A percentile compares a stretch with the other conserved stretches of the same genome.
Conservation (phyloP, 53 echinoderm and acorn worm species). For the Paelopatides confundens region DNA sequence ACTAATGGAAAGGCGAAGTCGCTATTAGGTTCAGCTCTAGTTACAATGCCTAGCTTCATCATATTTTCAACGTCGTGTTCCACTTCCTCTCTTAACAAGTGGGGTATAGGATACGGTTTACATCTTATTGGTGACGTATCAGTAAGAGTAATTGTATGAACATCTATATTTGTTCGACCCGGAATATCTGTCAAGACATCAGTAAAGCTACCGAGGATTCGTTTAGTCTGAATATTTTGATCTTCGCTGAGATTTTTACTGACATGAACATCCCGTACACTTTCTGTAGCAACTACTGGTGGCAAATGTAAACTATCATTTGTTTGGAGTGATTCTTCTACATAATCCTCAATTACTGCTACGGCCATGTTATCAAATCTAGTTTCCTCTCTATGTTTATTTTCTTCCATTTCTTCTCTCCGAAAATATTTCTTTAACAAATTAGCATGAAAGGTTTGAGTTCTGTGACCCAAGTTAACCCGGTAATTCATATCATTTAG, state of each 20-base stretch:
- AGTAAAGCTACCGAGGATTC: too few relatives aligned
- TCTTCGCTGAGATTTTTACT: too few relatives aligned
- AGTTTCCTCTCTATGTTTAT: too few relatives aligned
- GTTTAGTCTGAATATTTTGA: too few relatives aligned
- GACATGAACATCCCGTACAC: too few relatives aligned
- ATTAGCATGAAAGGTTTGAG: slow-evolving; percentile 49
- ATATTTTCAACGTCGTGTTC: slow-evolving; percentile 53
- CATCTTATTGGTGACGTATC: slow-evolving; percentile 56
- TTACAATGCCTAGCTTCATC: slow-evolving; percentile 51
- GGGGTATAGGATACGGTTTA: slow-evolving; percentile 63
- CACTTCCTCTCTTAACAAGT: slow-evolving; percentile 53
- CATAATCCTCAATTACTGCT: too few relatives aligned
- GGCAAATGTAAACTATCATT: too few relatives aligned
- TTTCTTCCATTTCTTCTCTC: not conserved
- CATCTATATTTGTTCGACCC: slow-evolving; percentile 52
- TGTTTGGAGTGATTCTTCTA: too few relatives aligned
- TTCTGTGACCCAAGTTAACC: slow-evolving; percentile 37
- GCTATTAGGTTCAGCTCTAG: not conserved
- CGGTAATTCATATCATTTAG: slow-evolving; percentile 22
- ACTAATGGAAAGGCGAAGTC: slow-evolving; percentile 59
- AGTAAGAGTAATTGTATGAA: slow-evolving; percentile 38
- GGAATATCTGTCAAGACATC: slow-evolving; percentile 60
- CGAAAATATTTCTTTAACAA: slow-evolving; percentile 5
- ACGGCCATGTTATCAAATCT: too few relatives aligned
- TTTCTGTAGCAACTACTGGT: too few relatives aligned